phyloP scores from a whole-genome alignment of 2,888 invertebrate species.

The Sinelater perroti region DNA sequence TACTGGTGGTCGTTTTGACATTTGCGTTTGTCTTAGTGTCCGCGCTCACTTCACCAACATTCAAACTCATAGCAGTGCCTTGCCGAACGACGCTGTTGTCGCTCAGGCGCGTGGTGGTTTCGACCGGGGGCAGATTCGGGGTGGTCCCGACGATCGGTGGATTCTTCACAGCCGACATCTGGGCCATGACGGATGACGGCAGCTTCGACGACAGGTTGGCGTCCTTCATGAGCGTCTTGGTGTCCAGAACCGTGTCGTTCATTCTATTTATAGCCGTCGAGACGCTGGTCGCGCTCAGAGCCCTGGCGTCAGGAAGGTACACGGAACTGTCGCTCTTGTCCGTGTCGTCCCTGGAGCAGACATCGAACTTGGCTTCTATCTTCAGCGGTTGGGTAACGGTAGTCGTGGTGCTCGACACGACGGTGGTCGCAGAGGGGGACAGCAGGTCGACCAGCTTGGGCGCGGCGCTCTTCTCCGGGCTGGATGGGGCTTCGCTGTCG shows the following conservation, averaged over 20 bases:
- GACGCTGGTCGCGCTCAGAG: conserved; percentile 58
- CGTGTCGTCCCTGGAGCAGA: conserved; percentile 41
- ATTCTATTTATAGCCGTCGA: conserved; percentile 59
- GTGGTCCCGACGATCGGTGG: too few relatives aligned
- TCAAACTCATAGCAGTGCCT: not conserved
- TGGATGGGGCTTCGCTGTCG: not conserved
- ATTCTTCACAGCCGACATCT: not conserved
- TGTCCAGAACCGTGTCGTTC: conserved; percentile 59
- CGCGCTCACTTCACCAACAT: too few relatives aligned
- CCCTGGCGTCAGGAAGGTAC: conserved; percentile 50
- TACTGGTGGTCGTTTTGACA: conserved; percentile 28
- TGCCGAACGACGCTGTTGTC: not conserved
- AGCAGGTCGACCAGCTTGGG: conserved; percentile 2
- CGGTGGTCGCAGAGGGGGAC: conserved; percentile 51
- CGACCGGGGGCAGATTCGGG: too few relatives aligned
- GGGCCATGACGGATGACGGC: conserved; percentile 28
- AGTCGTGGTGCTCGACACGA: conserved; percentile 57
- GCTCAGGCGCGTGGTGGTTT: not conserved
- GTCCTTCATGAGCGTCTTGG: conserved; percentile 57
- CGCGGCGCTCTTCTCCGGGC: not conserved
- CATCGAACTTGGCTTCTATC: conserved; percentile 55
- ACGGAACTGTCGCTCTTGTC: conserved; percentile 21
- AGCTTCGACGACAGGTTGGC: conserved; percentile 47
- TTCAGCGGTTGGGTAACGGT: conserved; percentile 59
- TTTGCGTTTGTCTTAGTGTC: conserved; percentile 29